phyloP scores from a whole-genome alignment of 2,888 invertebrate species.

The Bibio marci region DNA sequence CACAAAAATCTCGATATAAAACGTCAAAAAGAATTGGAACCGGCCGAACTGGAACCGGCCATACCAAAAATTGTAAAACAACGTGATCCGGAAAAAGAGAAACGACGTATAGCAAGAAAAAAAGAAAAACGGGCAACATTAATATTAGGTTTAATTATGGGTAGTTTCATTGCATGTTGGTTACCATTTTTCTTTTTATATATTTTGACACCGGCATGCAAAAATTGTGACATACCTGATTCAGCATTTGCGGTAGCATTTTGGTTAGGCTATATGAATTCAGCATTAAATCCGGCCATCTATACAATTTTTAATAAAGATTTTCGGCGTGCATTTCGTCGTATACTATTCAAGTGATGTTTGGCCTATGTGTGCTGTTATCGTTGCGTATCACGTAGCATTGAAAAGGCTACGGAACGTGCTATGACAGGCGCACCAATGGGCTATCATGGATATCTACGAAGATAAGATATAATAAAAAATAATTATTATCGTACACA shows the following conservation, averaged over 20 bases:
- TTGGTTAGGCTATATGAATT: constrained; percentile 96
- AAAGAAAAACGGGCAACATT: constrained; percentile 94
- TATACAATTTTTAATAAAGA: constrained; percentile 97
- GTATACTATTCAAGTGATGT: constrained; percentile 92
- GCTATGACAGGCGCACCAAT: constrained; percentile 31
- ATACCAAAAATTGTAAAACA: constrained; percentile 60
- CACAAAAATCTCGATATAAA: constrained; percentile 10
- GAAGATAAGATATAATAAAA: constrained; percentile 10
- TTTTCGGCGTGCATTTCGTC: constrained; percentile 86
- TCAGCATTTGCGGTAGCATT: constrained; percentile 84
- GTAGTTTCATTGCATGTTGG: constrained; percentile 97
- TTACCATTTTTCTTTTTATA: constrained; percentile 93
- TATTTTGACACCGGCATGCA: constrained; percentile 68
- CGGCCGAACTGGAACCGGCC: constrained; percentile 44
- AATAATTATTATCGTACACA: too few relatives aligned
- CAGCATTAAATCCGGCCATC: constrained; percentile 86
- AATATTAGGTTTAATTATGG: constrained; percentile 94
- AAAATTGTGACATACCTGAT: constrained; percentile 55
- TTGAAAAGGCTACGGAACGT: constrained; percentile 31
- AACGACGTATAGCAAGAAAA: constrained; percentile 80
- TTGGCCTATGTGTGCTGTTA: constrained; percentile 73
- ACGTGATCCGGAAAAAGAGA: constrained; percentile 83
- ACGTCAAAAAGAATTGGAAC: constrained; percentile 30
- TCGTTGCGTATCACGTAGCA: constrained; percentile 42
- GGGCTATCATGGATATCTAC: constrained; percentile 26